phyloP scores from a whole-genome alignment of 2,113 vertebrate species.

The Panthera uncia region DNA sequence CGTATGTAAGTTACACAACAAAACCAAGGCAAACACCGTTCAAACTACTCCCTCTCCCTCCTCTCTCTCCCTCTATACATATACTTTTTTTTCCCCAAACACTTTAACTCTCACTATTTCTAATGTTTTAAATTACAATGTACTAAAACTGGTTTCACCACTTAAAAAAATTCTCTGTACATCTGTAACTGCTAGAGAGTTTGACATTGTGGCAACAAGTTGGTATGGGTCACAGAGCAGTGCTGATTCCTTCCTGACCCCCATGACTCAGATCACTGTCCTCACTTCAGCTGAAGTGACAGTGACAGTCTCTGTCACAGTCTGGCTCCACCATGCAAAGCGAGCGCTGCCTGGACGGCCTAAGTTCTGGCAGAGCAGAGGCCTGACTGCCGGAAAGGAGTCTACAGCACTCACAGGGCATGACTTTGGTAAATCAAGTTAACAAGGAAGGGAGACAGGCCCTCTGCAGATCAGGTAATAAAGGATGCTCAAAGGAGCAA shows the following conservation, averaged over 20 bases:
- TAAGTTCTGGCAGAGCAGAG: background rate
- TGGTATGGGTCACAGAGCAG: background rate
- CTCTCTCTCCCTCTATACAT: background rate
- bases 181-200: background rate
- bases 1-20: background rate
- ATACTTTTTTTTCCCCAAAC: background rate
- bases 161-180: background rate
- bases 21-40: background rate
- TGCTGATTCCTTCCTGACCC: background rate
- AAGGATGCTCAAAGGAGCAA: conserved; percentile 3
- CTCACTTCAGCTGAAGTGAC: background rate
- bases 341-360: background rate
- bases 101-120: background rate
- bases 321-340: background rate
- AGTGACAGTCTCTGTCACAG: background rate
- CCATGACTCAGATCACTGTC: background rate
- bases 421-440: background rate
- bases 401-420: background rate
- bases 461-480: background rate
- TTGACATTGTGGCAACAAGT: background rate
- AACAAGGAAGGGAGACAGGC: background rate
- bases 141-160: background rate
- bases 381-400: background rate
- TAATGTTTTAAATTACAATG: background rate
- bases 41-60: background rate